Conservation (phyloP, 2,888 invertebrate genomes). For the Amphimallon solstitiale region DNA sequence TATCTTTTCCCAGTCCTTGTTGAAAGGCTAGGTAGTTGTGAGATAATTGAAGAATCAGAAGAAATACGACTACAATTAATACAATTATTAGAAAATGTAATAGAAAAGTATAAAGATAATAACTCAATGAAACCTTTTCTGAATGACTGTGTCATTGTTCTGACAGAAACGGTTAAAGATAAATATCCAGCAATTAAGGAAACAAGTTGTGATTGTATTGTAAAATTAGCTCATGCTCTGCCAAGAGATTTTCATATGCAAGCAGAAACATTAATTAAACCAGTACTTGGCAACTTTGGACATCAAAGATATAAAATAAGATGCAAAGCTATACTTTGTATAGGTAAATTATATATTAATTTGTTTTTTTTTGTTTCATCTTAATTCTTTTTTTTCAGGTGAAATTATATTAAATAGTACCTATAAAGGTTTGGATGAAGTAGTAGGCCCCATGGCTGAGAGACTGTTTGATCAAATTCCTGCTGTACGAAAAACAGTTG, state of each 20-base stretch:
- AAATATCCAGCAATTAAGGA: slow-evolving; percentile 84
- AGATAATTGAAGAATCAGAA: slow-evolving; percentile 78
- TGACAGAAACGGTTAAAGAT: slow-evolving; percentile 78
- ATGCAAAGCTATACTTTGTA: slow-evolving; percentile 76
- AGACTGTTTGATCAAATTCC: slow-evolving; percentile 87
- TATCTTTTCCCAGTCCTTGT: slow-evolving; percentile 80
- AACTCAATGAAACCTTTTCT: slow-evolving; percentile 73
- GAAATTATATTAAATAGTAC: slow-evolving; percentile 70
- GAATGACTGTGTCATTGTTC: slow-evolving; percentile 79
- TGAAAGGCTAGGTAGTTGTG: slow-evolving; percentile 80
- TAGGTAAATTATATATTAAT: slow-evolving; percentile 66
- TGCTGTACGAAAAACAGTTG: slow-evolving; percentile 80
- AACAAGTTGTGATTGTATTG: slow-evolving; percentile 78
- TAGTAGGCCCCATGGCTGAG: slow-evolving; percentile 84
- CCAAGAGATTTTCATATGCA: slow-evolving; percentile 79
- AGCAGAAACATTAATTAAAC: slow-evolving; percentile 78
- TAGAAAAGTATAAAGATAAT: slow-evolving; percentile 71
- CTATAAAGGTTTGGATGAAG: slow-evolving; percentile 67
- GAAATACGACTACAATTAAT: slow-evolving; percentile 82
- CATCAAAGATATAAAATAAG: slow-evolving; percentile 89
- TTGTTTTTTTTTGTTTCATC: neutral
- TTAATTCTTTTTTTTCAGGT: slow-evolving; percentile 56
- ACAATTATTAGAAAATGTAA: slow-evolving; percentile 72
- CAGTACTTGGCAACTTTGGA: slow-evolving; percentile 75
- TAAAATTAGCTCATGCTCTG: slow-evolving; percentile 70